phyloP scores from a whole-genome alignment of 2,113 vertebrate species.

The Pachypanchax playfairii region DNA sequence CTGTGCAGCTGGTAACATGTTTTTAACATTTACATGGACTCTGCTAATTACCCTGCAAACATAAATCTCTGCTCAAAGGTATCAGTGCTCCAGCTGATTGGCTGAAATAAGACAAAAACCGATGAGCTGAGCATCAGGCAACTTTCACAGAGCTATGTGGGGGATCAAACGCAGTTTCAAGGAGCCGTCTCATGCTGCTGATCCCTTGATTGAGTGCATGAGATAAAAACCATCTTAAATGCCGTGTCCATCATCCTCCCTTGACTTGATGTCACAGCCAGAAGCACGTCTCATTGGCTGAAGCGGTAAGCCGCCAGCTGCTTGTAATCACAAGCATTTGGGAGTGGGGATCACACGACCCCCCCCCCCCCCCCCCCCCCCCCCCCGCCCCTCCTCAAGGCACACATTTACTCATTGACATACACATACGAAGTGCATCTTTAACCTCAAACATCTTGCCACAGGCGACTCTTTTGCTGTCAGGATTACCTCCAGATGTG shows the following conservation, averaged over 20 bases:
- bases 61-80: neutral
- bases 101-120: slow-evolving; percentile 18
- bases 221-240: slow-evolving; percentile 22
- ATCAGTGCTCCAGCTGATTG: neutral
- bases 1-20: neutral
- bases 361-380: slow-evolving; percentile 6
- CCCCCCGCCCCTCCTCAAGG: slow-evolving; percentile 40
- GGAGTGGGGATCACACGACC: slow-evolving; percentile 60
- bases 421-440: slow-evolving; percentile 53
- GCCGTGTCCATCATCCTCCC: slow-evolving; percentile 10
- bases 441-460: slow-evolving; percentile 55
- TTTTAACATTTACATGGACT: neutral
- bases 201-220: neutral
- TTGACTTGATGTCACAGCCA: slow-evolving; percentile 43
- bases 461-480: slow-evolving; percentile 52
- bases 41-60: neutral
- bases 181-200: neutral
- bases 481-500: slow-evolving; percentile 74
- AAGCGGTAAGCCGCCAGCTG: slow-evolving; percentile 53
- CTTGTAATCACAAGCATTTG: slow-evolving; percentile 68
- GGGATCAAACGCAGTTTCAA: neutral
- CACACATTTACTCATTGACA: slow-evolving; percentile 39
- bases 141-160: neutral
- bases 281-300: slow-evolving; percentile 32
- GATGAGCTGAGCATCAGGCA: neutral